These are phyloP conservation scores for Coenobita brevimanus DNA, from an alignment of 1,140 invertebrate species.

Conservation along the genomic window DNA sequence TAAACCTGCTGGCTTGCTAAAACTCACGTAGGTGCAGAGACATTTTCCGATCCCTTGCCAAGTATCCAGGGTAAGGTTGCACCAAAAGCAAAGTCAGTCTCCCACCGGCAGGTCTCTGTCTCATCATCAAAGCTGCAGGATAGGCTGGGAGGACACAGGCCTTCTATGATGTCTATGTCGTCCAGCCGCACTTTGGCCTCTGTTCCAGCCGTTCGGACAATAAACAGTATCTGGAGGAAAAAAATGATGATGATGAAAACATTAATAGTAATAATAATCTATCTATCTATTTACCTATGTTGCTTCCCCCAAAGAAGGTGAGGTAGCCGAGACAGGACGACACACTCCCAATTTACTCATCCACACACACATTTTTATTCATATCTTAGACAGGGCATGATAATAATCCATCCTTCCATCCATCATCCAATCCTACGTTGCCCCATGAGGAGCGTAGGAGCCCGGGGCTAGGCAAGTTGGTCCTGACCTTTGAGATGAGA, in stretches of 20 bases:
- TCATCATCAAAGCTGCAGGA: conserved; percentile 47
- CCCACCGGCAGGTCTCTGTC: conserved; percentile 8
- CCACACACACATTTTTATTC: too few relatives aligned
- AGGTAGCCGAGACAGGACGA: too few relatives aligned
- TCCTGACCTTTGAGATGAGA: too few relatives aligned
- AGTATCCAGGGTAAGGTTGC: conserved; percentile 16
- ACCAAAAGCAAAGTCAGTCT: not conserved
- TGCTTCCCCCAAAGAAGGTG: too few relatives aligned
- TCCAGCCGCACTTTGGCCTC: not conserved
- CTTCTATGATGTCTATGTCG: conserved; percentile 31
- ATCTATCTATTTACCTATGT: too few relatives aligned
- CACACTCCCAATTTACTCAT: too few relatives aligned
- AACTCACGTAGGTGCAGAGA: conserved; percentile 22
- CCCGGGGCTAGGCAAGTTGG: too few relatives aligned
- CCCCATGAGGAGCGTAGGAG: too few relatives aligned
- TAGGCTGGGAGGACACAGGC: conserved; percentile 20
- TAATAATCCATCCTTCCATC: too few relatives aligned
- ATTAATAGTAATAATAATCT: too few relatives aligned
- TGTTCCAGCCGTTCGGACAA: not conserved
- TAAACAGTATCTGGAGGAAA: conserved; percentile 12
- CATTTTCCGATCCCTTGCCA: not conserved
- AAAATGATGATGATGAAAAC: not conserved
- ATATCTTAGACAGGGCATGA: too few relatives aligned
- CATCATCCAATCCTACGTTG: too few relatives aligned
- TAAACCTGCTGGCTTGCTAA: not conserved